These are phyloP conservation scores for Copidosoma floridanum DNA, from an alignment of 1,140 invertebrate species.

Conservation along the genomic window DNA sequence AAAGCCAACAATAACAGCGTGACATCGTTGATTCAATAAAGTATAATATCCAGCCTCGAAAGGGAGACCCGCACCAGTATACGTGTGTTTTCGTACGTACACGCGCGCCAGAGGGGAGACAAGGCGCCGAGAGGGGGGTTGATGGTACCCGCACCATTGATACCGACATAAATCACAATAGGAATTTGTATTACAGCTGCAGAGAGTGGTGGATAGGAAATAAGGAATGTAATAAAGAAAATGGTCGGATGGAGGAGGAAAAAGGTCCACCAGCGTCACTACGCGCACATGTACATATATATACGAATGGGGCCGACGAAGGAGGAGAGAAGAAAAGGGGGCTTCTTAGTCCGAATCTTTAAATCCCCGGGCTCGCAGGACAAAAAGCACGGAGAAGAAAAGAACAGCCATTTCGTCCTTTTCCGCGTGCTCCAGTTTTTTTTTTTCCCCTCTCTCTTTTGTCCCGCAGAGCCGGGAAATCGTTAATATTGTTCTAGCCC, in stretches of 20 bases:
- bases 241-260: slow-evolving; percentile 45
- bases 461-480: neutral
- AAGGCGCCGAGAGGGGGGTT: slow-evolving; percentile 3
- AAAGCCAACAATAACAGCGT: slow-evolving; percentile 43
- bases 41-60: slow-evolving; percentile 43
- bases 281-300: too few relatives aligned
- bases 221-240: slow-evolving; percentile 61
- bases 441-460: neutral
- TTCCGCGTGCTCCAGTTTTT: neutral
- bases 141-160: slow-evolving; percentile 48
- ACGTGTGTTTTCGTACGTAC: neutral
- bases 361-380: slow-evolving; percentile 17
- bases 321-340: neutral
- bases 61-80: neutral
- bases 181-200: slow-evolving; percentile 60
- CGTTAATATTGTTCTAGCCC: slow-evolving; percentile 2
- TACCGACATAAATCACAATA: slow-evolving; percentile 60
- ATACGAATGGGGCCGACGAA: too few relatives aligned
- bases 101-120: neutral
- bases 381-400: slow-evolving; percentile 14
- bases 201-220: slow-evolving; percentile 54
- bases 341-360: slow-evolving; percentile 22
- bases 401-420: neutral
- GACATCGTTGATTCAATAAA: slow-evolving; percentile 49
- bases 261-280: slow-evolving; percentile 2